phyloP scores from a whole-genome alignment of 2,797 vertebrate genomes.

The Coilia nasus region DNA sequence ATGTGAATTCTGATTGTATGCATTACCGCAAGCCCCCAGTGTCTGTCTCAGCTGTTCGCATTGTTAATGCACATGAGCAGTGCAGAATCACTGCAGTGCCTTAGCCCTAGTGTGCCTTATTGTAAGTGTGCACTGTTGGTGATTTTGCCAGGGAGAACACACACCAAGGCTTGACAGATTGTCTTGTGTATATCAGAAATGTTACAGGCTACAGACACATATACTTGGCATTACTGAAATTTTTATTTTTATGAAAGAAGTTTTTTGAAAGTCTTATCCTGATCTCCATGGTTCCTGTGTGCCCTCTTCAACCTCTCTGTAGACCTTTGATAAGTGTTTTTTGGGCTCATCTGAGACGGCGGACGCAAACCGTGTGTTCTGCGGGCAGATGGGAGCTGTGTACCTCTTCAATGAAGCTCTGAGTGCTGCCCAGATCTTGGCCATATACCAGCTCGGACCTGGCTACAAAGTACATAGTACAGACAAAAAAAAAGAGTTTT shows the following conservation, averaged over 20 bases:
- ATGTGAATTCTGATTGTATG: no score
- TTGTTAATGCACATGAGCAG: not conserved
- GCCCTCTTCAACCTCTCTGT: constrained; percentile 35
- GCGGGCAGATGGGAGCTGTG: constrained; percentile 96
- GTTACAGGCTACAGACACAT: not conserved
- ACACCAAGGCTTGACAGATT: constrained; percentile 28
- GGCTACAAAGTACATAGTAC: constrained; percentile 88
- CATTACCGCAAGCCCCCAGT: not conserved
- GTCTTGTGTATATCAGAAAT: not conserved
- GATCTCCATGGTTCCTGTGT: not conserved
- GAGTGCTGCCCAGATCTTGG: constrained; percentile 95
- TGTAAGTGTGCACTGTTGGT: not conserved
- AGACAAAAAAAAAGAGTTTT: not conserved
- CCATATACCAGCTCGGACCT: constrained; percentile 94
- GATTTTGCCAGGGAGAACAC: not conserved
- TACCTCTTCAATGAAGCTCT: constrained; percentile 96
- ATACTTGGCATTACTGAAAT: constrained; percentile 21
- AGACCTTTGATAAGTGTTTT: constrained; percentile 99
- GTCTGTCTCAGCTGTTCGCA: not conserved
- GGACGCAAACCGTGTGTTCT: constrained; percentile 94
- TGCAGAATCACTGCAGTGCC: not conserved
- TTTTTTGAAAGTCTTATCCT: not conserved
- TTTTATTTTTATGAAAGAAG: not conserved
- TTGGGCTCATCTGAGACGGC: constrained; percentile 97
- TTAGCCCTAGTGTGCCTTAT: not conserved